phyloP scores from a whole-genome alignment of 2,888 invertebrate species.

The Morpho achilles region DNA sequence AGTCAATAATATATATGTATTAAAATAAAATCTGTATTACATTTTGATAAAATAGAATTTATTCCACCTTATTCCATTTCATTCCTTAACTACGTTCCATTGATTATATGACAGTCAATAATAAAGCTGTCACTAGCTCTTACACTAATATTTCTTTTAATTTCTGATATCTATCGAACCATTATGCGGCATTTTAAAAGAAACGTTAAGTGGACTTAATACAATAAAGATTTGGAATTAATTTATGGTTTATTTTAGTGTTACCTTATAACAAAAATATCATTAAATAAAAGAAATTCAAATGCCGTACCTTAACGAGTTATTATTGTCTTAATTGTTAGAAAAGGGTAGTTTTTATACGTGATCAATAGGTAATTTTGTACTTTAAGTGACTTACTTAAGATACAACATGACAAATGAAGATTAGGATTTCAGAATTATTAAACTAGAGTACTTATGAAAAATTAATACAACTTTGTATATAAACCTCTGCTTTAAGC shows the following conservation, averaged over 20 bases:
- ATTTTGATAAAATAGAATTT: no score
- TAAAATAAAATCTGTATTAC: no score
- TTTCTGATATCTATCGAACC: constrained; percentile 18
- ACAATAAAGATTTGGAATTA: constrained; percentile 34
- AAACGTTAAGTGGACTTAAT: constrained; percentile 25
- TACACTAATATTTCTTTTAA: constrained; percentile 14
- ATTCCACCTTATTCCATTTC: no score
- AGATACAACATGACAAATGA: no score
- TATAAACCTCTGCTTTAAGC: background rate
- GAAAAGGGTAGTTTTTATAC: no score
- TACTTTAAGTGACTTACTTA: no score
- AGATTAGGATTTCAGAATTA: no score
- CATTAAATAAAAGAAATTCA: constrained; percentile 8
- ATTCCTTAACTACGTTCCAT: no score
- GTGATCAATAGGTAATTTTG: no score
- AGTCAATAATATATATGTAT: no score
- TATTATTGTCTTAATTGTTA: background rate
- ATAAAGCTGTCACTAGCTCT: background rate
- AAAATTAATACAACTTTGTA: background rate
- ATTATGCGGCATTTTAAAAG: constrained; percentile 26
- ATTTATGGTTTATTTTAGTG: constrained; percentile 31
- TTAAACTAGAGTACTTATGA: no score
- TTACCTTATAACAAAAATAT: constrained; percentile 19
- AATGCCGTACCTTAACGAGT: background rate
- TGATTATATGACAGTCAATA: no score